A percentile compares a stretch with the other conserved stretches of the same genome.
Conservation (phyloP, 2,888 invertebrate species). For the Melieria picta region DNA sequence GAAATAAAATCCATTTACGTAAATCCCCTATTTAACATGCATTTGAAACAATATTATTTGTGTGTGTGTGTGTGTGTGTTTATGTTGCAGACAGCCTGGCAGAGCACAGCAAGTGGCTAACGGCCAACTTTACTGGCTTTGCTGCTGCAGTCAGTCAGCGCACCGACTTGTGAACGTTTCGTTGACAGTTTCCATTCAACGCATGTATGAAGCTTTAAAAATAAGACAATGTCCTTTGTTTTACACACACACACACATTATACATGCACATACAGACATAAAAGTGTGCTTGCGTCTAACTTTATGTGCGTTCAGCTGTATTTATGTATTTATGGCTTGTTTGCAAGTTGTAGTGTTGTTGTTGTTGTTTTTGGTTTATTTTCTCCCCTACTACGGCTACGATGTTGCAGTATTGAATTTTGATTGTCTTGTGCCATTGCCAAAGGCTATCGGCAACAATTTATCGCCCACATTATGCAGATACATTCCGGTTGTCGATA, state of each 20-base stretch:
- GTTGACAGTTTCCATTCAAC: background rate
- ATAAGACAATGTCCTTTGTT: no score
- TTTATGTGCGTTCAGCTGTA: constrained; percentile 41
- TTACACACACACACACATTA: constrained; percentile 3
- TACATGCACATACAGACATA: no score
- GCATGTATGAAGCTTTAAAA: no score
- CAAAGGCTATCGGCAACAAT: constrained; percentile 46
- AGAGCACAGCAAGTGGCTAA: no score
- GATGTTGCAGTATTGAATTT: constrained; percentile 52
- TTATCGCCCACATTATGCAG: constrained; percentile 43
- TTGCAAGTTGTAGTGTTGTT: constrained; percentile 35
- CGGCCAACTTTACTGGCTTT: no score
- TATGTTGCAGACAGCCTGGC: no score
- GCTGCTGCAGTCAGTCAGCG: background rate
- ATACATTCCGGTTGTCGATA: constrained; percentile 10
- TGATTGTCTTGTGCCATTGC: constrained; percentile 51
- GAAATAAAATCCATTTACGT: constrained; percentile 58
- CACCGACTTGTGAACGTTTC: background rate
- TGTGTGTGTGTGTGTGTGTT: background rate
- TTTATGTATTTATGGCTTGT: constrained; percentile 42
- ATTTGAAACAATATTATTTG: constrained; percentile 34
- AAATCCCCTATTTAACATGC: constrained; percentile 61
- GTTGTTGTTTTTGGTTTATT: constrained; percentile 31
- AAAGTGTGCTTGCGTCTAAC: background rate
- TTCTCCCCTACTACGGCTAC: constrained; percentile 41